Conservation (phyloP, 2,888 invertebrate genomes). For the Mamestra brassicae region DNA sequence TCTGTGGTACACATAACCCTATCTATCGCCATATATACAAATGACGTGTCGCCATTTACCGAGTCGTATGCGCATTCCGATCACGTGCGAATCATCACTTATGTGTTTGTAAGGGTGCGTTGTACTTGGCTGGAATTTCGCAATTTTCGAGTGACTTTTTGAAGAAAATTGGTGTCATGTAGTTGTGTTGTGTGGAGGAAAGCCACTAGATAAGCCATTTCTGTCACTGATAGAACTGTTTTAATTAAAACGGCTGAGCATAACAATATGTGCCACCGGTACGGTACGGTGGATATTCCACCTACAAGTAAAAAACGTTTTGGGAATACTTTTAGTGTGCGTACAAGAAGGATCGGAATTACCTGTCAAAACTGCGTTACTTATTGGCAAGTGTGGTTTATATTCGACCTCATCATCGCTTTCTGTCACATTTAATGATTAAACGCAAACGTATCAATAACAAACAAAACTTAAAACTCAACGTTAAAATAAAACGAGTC, state of each 20-base stretch:
- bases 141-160: conserved; percentile 48
- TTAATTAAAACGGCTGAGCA: background rate
- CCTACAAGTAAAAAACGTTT: background rate
- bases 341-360: no score
- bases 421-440: no score
- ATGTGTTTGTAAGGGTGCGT: conserved; percentile 62
- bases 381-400: no score
- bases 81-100: conserved; percentile 72
- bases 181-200: conserved; percentile 1
- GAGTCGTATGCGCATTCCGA: conserved; percentile 48
- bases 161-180: conserved; percentile 26
- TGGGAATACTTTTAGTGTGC: background rate
- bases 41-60: conserved; percentile 58
- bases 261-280: background rate
- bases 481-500: no score
- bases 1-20: conserved; percentile 22
- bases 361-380: no score
- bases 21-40: conserved; percentile 31
- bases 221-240: background rate
- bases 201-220: background rate
- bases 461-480: no score
- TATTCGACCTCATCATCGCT: no score
- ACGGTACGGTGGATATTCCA: background rate
- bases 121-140: conserved; percentile 47
- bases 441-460: no score